These are phyloP conservation scores for Pseudeuparius sepicola DNA, from an alignment of 2,888 invertebrate species.

Conservation along the genomic window DNA sequence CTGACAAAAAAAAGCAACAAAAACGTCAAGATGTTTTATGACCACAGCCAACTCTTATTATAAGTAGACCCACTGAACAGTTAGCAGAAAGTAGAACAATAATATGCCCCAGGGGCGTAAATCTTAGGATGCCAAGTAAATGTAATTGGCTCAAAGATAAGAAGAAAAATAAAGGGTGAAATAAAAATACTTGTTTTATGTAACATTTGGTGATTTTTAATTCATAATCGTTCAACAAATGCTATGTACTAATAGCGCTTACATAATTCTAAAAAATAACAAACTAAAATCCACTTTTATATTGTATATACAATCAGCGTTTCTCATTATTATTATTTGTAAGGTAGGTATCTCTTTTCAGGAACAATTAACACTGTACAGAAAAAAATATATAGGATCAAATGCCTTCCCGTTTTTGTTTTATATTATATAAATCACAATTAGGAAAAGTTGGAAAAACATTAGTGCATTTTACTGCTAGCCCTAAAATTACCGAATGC, in stretches of 20 bases:
- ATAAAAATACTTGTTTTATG: not conserved
- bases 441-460: too few relatives aligned
- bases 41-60: too few relatives aligned
- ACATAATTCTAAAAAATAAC: slow-evolving; percentile 28
- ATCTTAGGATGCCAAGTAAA: too few relatives aligned
- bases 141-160: too few relatives aligned
- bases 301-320: slow-evolving; percentile 16
- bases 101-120: too few relatives aligned
- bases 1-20: too few relatives aligned
- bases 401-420: not conserved
- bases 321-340: slow-evolving; percentile 11
- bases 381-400: slow-evolving; percentile 14
- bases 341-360: too few relatives aligned
- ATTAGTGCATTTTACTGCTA: too few relatives aligned
- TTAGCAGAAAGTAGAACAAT: too few relatives aligned
- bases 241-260: slow-evolving; percentile 29
- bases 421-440: slow-evolving; percentile 1
- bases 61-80: too few relatives aligned
- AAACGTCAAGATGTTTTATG: too few relatives aligned
- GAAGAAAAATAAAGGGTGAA: slow-evolving; percentile 2
- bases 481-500: too few relatives aligned
- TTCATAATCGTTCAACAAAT: slow-evolving; percentile 27
- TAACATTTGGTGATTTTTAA: slow-evolving; percentile 25
- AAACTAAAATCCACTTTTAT: slow-evolving; percentile 27
- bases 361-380: slow-evolving; percentile 28